Evolutionary conservation across 1,140 invertebrate genomes (phyloP).

Genomic region (Drosophila jambulina): DNA sequence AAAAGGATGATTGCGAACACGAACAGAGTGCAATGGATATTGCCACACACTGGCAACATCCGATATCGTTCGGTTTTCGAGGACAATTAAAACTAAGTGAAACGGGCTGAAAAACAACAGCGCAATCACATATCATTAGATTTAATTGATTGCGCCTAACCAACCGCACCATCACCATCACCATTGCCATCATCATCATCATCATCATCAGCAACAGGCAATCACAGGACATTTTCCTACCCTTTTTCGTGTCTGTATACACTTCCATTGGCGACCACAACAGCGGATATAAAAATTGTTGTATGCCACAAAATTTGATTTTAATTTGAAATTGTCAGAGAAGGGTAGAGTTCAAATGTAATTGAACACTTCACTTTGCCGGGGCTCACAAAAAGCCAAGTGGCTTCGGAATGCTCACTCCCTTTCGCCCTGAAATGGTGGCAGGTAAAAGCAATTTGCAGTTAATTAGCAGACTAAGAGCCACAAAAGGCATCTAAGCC

Average conservation of each 20-base stretch:
- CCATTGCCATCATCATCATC: constrained; percentile 8
- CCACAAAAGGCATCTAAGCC: constrained; percentile 32
- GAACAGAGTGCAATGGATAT: not conserved
- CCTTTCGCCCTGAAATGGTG: not conserved
- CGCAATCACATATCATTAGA: constrained; percentile 66
- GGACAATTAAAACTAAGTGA: constrained; percentile 35
- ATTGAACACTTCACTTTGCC: constrained; percentile 30
- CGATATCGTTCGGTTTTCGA: not conserved
- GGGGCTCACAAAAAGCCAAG: not conserved
- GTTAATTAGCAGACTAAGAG: constrained; percentile 49
- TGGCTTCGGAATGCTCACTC: not conserved
- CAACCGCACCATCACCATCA: constrained; percentile 10
- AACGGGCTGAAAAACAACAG: constrained; percentile 34
- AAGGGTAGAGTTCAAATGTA: constrained; percentile 18
- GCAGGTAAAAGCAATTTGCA: constrained; percentile 49
- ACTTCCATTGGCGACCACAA: constrained; percentile 23
- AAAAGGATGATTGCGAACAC: no score
- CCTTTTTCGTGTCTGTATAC: not conserved
- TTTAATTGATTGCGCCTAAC: constrained; percentile 55
- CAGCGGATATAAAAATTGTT: constrained; percentile 51
- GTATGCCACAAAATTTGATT: constrained; percentile 62
- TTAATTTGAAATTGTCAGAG: constrained; percentile 63
- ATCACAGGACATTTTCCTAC: not conserved
- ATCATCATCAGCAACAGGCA: constrained; percentile 32
- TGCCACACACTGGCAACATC: not conserved